Percentiles rank a stretch among this genome's conserved stretches.
Evolutionary conservation across 2,113 vertebrate species (phyloP).

Genomic region (Cottus gobio): DNA sequence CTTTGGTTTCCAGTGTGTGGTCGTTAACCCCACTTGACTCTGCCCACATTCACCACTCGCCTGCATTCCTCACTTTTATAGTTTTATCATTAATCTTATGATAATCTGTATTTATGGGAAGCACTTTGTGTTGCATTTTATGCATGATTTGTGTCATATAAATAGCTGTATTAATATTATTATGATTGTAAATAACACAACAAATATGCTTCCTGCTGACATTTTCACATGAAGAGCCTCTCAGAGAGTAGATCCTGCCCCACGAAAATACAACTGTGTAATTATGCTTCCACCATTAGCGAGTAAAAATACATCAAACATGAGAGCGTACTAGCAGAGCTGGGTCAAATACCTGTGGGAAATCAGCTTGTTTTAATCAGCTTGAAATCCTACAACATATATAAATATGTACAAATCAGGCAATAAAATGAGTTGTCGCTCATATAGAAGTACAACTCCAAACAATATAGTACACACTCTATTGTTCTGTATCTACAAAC

Average conservation of each 20-base stretch:
- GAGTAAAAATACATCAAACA: neutral
- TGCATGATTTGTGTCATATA: neutral
- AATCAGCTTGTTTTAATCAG: conserved; percentile 23
- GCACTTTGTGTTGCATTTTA: neutral
- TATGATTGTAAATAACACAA: too few relatives aligned
- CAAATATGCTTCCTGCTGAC: conserved; percentile 22
- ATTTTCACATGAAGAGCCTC: neutral
- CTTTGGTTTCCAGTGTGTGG: neutral
- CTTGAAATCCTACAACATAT: conserved; percentile 25
- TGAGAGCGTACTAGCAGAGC: neutral
- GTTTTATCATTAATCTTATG: neutral
- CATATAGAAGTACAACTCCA: neutral
- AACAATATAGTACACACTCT: neutral
- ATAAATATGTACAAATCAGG: conserved; percentile 15
- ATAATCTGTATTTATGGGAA: neutral
- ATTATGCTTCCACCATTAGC: conserved; percentile 21
- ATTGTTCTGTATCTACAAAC: neutral
- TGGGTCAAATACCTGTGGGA: conserved; percentile 1
- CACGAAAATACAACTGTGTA: neutral
- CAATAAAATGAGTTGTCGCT: neutral
- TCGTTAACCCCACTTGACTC: neutral
- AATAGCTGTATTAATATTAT: neutral
- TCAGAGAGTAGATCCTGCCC: conserved; percentile 12
- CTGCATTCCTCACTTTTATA: neutral
- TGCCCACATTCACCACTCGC: neutral